phyloP scores from a whole-genome alignment of 2,888 invertebrate species.

The Clitarchus hookeri region DNA sequence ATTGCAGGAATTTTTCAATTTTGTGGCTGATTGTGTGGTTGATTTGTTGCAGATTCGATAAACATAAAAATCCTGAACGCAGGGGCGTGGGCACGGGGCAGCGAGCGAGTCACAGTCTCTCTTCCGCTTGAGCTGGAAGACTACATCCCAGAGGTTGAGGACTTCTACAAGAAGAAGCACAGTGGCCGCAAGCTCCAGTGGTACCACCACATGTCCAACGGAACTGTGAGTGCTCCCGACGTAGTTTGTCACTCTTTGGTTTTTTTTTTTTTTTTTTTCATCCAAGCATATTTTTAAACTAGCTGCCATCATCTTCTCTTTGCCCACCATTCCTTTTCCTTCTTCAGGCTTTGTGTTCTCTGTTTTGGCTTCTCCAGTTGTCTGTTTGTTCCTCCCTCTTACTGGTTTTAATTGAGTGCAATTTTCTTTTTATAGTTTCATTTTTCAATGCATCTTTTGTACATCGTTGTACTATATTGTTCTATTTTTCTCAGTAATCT shows the following conservation, averaged over 20 bases:
- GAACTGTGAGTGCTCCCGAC: slow-evolving; percentile 65
- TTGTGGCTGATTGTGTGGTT: neutral
- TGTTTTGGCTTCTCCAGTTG: too few species aligned
- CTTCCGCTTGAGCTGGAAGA: slow-evolving; percentile 97
- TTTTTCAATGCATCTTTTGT: too few species aligned
- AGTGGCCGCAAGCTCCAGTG: slow-evolving; percentile 97
- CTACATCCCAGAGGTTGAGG: slow-evolving; percentile 98
- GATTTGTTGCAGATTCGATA: slow-evolving; percentile 76
- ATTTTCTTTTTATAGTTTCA: too few species aligned
- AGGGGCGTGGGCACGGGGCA: slow-evolving; percentile 96
- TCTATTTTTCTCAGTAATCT: too few species aligned
- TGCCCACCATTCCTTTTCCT: too few species aligned
- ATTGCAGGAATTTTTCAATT: neutral
- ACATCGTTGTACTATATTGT: too few species aligned
- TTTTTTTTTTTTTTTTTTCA: neutral
- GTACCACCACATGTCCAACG: slow-evolving; percentile 99
- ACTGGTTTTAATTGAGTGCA: too few species aligned
- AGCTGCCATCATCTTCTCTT: too few species aligned
- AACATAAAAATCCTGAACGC: slow-evolving; percentile 99
- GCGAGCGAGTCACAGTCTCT: slow-evolving; percentile 93
- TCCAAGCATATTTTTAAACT: too few species aligned
- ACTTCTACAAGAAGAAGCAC: slow-evolving; percentile 97
- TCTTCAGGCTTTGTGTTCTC: too few species aligned
- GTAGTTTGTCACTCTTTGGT: neutral
- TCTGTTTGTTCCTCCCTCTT: too few species aligned